Conservation (phyloP, 2,888 invertebrate species). For the Torymus auratus region DNA sequence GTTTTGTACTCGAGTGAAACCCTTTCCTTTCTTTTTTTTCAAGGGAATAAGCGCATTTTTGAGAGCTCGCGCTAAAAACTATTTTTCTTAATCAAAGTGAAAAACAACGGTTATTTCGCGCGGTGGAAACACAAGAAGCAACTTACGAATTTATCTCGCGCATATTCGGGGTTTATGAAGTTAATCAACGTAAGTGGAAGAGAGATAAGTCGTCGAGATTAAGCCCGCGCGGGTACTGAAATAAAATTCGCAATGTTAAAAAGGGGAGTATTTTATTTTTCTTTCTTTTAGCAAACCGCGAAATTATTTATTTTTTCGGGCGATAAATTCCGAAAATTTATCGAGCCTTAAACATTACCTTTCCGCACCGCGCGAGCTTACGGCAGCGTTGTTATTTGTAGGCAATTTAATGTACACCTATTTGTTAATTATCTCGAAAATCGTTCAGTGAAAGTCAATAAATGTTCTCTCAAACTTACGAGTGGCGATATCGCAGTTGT, state of each 20-base stretch:
- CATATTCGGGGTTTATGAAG: neutral
- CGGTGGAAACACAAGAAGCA: neutral
- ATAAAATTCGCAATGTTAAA: neutral
- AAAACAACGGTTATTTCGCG: no score
- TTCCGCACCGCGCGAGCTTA: neutral
- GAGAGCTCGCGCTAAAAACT: no score
- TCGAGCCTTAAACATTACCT: neutral
- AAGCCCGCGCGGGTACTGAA: neutral
- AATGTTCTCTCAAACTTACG: neutral
- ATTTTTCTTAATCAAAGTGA: no score
- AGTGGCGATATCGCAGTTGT: no score
- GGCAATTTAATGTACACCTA: neutral
- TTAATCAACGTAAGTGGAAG: neutral
- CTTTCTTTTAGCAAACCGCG: neutral
- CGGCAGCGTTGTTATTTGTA: neutral
- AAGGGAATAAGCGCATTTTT: no score
- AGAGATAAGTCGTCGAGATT: neutral
- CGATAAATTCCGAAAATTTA: slow-evolving; percentile 5
- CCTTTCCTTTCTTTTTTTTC: no score
- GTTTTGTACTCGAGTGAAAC: neutral
- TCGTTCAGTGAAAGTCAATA: slow-evolving; percentile 1
- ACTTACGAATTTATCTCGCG: neutral
- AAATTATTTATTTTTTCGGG: neutral
- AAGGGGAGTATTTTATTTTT: neutral
- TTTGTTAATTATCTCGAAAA: slow-evolving; percentile 6